Evolutionary conservation across 2,888 invertebrate species (phyloP).

Genomic region (Archips crataeganus): DNA sequence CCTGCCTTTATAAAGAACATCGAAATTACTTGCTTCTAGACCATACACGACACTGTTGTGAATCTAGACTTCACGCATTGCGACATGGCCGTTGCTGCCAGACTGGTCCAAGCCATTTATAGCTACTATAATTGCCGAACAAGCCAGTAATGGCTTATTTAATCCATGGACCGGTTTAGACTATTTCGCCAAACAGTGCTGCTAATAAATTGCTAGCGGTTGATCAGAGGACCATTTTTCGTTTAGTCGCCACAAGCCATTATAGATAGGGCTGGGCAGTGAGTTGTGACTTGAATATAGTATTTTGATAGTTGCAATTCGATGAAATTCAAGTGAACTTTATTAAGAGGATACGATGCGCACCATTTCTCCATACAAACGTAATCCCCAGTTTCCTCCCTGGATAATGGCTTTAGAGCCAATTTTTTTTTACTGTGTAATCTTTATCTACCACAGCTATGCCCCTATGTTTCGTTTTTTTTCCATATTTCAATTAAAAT

Average conservation of each 20-base stretch:
- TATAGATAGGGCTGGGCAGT: background rate
- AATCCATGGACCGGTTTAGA: conserved; percentile 57
- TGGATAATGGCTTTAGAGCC: no score
- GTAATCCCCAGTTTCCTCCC: no score
- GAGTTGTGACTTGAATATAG: background rate
- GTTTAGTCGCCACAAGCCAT: conserved; percentile 49
- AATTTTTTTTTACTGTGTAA: no score
- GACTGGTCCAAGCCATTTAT: conserved; percentile 65
- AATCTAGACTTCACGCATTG: conserved; percentile 23
- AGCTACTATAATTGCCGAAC: conserved; percentile 74
- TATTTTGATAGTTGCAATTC: background rate
- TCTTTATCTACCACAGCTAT: no score
- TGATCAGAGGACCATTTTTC: conserved; percentile 34
- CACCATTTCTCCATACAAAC: no score
- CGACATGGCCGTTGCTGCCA: conserved; percentile 58
- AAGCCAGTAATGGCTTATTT: conserved; percentile 80
- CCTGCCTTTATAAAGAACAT: background rate
- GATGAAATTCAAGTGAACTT: background rate
- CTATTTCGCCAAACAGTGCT: conserved; percentile 17
- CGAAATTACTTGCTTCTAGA: background rate
- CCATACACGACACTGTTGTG: background rate
- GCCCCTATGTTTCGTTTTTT: no score
- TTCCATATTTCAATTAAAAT: no score
- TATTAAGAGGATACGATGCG: background rate
- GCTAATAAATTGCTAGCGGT: conserved; percentile 19